Evolutionary conservation across 2,888 invertebrate genomes (phyloP).

Genomic region (Oxytorus armatus): DNA sequence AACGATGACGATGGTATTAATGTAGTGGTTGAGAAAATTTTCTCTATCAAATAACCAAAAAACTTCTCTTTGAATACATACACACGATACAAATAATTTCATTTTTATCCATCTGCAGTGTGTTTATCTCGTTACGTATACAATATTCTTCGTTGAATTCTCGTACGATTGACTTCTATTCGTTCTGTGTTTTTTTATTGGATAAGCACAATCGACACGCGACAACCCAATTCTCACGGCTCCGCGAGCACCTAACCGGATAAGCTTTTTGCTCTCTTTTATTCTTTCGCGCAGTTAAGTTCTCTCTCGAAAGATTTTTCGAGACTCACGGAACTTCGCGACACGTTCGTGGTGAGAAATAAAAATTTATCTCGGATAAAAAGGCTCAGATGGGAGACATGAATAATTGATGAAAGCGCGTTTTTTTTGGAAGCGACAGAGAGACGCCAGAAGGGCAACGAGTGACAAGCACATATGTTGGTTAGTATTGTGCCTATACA

Average conservation of each 20-base stretch:
- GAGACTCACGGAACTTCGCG: conserved; percentile 14
- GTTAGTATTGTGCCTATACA: background rate
- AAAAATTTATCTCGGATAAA: conserved; percentile 52
- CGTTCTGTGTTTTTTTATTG: conserved; percentile 5
- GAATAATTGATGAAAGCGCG: conserved; percentile 70
- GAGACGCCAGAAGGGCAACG: background rate
- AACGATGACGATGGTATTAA: too few species aligned
- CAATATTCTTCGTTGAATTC: background rate
- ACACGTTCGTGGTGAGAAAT: conserved; percentile 31
- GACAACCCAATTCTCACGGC: conserved; percentile 45
- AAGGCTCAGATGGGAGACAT: conserved; percentile 56
- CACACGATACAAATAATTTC: background rate
- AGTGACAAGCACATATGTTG: conserved; percentile 1
- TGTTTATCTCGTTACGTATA: background rate
- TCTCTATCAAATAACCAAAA: too few species aligned
- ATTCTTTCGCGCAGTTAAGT: conserved; percentile 11
- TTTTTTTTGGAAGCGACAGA: conserved; percentile 10
- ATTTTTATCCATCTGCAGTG: background rate
- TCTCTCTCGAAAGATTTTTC: conserved; percentile 38
- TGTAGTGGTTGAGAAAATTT: too few species aligned
- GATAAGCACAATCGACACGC: conserved; percentile 40
- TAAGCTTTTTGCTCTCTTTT: conserved; percentile 18
- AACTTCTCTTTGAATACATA: background rate
- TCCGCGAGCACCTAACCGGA: conserved; percentile 20
- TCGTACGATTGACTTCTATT: conserved; percentile 39